phyloP scores from a whole-genome alignment of 2,797 vertebrate species.

The Gadopsis bispinosus region DNA sequence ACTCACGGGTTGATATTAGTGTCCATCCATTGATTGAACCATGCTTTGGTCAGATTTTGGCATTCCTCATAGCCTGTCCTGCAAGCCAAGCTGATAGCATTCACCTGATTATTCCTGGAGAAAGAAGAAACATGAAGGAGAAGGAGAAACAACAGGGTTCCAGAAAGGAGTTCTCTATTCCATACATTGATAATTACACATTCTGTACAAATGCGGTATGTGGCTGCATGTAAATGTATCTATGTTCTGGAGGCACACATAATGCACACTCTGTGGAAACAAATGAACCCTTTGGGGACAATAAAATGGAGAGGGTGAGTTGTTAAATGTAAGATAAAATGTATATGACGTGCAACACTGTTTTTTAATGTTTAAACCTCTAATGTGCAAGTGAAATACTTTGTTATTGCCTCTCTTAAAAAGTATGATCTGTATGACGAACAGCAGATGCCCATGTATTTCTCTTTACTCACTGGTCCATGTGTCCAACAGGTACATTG shows the following conservation, averaged over 20 bases:
- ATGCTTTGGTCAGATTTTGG: background rate
- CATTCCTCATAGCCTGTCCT: constrained; percentile 81
- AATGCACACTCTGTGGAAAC: too few relatives aligned
- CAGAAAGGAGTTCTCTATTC: background rate
- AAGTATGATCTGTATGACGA: background rate
- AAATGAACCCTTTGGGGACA: too few relatives aligned
- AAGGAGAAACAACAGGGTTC: background rate
- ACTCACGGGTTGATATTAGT: constrained; percentile 72
- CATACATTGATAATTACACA: too few relatives aligned
- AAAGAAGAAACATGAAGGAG: background rate
- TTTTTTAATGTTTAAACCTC: background rate
- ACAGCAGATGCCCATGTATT: background rate
- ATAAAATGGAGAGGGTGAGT: too few relatives aligned
- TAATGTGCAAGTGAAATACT: background rate
- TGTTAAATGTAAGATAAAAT: background rate
- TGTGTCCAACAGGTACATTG: constrained; percentile 47
- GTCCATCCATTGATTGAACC: constrained; percentile 75
- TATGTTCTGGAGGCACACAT: too few relatives aligned
- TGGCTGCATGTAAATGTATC: too few relatives aligned
- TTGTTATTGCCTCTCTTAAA: constrained; percentile 1
- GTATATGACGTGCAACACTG: background rate
- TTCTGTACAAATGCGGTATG: too few relatives aligned
- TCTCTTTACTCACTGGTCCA: constrained; percentile 82
- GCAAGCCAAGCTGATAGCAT: constrained; percentile 89
- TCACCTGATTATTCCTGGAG: constrained; percentile 90